phyloP scores from a whole-genome alignment of 2,888 invertebrate species.

The Diachrysia chrysitis region DNA sequence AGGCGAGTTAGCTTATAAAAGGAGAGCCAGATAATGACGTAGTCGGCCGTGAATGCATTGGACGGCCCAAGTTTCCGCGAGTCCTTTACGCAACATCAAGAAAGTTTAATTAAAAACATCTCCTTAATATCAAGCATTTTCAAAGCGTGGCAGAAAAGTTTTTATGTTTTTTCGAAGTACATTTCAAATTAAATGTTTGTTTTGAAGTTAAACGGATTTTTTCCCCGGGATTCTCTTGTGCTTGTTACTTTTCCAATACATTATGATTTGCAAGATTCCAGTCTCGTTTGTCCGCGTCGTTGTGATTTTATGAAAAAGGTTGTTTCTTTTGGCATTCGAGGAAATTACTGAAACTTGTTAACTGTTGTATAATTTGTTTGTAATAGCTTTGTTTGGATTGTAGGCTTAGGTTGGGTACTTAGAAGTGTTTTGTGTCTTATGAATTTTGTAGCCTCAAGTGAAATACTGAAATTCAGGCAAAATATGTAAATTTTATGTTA shows the following conservation, averaged over 20 bases:
- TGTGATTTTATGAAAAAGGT: constrained; percentile 11
- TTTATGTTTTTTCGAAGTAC: constrained; percentile 69
- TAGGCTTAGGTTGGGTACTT: not conserved
- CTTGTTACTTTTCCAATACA: constrained; percentile 60
- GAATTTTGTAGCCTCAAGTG: not conserved
- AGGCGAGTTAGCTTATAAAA: constrained; percentile 52
- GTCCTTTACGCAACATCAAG: constrained; percentile 63
- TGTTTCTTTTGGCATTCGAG: not conserved
- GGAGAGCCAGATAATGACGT: constrained; percentile 23
- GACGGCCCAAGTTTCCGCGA: constrained; percentile 53
- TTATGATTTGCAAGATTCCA: constrained; percentile 33
- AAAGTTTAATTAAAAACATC: constrained; percentile 80
- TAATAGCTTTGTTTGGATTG: not conserved
- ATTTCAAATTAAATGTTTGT: constrained; percentile 74
- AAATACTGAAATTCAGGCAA: no score
- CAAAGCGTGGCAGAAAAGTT: constrained; percentile 65
- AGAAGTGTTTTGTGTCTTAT: not conserved
- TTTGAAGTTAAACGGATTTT: constrained; percentile 65
- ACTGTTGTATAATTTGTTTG: constrained; percentile 3
- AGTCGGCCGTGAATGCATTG: constrained; percentile 41
- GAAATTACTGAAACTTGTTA: constrained; percentile 4
- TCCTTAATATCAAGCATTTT: constrained; percentile 66
- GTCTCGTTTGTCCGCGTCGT: not conserved
- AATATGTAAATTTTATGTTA: no score
- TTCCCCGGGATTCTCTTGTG: constrained; percentile 60